Evolutionary conservation across 2,113 vertebrate species (phyloP).

Genomic region (Dromas ardeola): DNA sequence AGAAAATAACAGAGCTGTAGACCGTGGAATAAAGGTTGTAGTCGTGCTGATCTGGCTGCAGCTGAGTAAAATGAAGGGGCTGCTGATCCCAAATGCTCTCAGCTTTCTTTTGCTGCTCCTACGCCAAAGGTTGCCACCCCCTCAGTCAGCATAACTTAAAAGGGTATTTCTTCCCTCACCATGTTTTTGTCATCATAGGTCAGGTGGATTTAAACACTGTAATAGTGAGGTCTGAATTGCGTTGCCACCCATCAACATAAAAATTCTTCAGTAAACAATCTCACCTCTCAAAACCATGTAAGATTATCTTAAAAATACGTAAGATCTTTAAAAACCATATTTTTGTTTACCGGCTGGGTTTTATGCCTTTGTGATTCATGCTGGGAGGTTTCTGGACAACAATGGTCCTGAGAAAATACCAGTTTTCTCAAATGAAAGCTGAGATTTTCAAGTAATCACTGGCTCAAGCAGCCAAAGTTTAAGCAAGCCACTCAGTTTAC

Average conservation of each 20-base stretch:
- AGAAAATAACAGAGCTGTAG: not conserved
- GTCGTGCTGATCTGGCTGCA: not conserved
- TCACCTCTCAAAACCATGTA: not conserved
- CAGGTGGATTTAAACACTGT: not conserved
- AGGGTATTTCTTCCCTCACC: not conserved
- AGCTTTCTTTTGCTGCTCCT: not conserved
- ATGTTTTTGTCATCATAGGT: not conserved
- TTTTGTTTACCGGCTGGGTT: constrained; percentile 23
- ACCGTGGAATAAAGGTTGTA: not conserved
- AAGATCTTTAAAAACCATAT: not conserved
- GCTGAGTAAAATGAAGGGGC: constrained; percentile 12
- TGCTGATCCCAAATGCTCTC: not conserved
- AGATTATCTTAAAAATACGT: not conserved
- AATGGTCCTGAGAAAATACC: not conserved
- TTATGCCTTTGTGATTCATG: not conserved
- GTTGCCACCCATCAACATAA: not conserved
- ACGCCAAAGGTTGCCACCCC: not conserved
- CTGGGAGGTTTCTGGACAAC: not conserved
- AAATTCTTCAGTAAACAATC: not conserved
- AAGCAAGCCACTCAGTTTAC: not conserved
- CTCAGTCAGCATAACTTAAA: not conserved
- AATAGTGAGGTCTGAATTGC: not conserved
- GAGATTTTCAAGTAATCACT: not conserved
- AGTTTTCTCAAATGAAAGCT: not conserved
- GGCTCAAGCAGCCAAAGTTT: not conserved